These are phyloP conservation scores for Paramormyrops kingsleyae DNA, from an alignment of 2,113 vertebrate species.

Conservation along the genomic window DNA sequence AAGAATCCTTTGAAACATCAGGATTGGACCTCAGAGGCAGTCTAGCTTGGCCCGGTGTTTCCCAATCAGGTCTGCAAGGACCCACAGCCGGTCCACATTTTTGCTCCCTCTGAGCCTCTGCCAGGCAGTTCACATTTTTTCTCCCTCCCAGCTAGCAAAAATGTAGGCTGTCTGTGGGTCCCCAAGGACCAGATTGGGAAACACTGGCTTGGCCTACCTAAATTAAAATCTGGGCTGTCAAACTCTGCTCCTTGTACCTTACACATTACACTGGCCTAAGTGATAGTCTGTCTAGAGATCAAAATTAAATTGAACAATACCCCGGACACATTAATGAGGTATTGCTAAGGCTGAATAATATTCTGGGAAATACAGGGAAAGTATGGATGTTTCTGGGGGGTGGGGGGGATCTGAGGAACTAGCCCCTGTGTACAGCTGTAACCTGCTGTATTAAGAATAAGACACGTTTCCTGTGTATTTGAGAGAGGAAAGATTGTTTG, in stretches of 20 bases:
- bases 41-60: neutral
- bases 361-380: neutral
- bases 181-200: neutral
- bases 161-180: neutral
- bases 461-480: neutral
- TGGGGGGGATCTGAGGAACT: neutral
- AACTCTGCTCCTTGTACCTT: neutral
- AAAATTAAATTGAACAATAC: neutral
- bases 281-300: neutral
- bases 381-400: neutral
- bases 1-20: neutral
- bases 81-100: neutral
- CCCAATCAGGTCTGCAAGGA: neutral
- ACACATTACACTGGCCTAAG: neutral
- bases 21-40: neutral
- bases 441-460: neutral
- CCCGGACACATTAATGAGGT: neutral
- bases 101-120: neutral
- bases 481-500: neutral
- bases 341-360: neutral
- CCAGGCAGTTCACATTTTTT: neutral
- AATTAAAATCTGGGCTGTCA: neutral
- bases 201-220: neutral
- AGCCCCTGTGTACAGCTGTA: neutral
- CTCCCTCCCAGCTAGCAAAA: neutral